Evolutionary conservation across 2,888 invertebrate species (phyloP).

Genomic region (Rhagium mordax): DNA sequence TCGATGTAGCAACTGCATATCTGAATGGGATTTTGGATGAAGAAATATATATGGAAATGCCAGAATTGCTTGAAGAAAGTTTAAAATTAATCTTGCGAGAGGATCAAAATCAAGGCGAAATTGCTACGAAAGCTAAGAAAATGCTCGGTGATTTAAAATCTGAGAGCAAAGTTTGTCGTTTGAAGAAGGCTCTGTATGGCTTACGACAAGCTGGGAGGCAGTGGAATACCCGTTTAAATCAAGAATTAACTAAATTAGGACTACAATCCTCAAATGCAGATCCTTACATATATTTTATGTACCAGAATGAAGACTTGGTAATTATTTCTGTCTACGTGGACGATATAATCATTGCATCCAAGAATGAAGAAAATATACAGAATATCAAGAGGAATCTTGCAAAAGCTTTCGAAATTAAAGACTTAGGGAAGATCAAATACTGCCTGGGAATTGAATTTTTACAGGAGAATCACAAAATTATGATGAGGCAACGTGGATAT

Average conservation of each 20-base stretch:
- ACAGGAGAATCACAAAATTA: not conserved
- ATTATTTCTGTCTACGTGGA: conserved; percentile 26
- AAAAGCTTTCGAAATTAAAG: conserved; percentile 1
- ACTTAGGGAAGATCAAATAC: conserved; percentile 19
- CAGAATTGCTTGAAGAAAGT: not conserved
- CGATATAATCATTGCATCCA: conserved; percentile 18
- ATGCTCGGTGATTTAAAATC: conserved; percentile 27
- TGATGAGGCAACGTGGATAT: conserved; percentile 9
- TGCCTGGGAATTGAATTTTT: conserved; percentile 5
- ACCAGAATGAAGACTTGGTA: not conserved
- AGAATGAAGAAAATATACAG: not conserved
- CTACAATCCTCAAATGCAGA: conserved; percentile 6
- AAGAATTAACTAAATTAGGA: not conserved
- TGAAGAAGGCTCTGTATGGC: conserved; percentile 35
- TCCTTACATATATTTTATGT: conserved; percentile 20
- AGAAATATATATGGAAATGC: conserved; percentile 30
- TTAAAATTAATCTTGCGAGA: not conserved
- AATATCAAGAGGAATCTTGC: not conserved
- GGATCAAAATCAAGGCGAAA: no score
- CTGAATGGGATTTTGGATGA: conserved; percentile 29
- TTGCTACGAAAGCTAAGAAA: not conserved
- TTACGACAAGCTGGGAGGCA: conserved; percentile 30
- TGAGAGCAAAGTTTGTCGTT: no score
- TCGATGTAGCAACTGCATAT: not conserved
- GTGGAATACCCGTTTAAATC: conserved; percentile 26